These are phyloP conservation scores for Dissostichus mawsoni DNA, from an alignment of 2,113 vertebrate genomes.

Conservation along the genomic window DNA sequence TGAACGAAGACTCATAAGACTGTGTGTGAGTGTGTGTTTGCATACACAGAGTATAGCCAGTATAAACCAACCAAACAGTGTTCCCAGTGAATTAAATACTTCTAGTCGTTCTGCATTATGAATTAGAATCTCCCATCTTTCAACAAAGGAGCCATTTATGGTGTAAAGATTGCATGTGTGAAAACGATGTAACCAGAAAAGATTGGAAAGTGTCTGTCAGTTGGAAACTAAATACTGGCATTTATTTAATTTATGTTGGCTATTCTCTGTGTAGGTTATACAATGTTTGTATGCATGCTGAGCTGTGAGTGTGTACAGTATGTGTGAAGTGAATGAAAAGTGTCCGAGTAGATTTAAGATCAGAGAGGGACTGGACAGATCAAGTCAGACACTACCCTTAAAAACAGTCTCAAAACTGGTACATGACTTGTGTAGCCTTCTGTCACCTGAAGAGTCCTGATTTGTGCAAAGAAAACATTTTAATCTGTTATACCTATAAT, in stretches of 20 bases:
- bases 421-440: constrained; percentile 63
- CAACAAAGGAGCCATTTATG: constrained; percentile 19
- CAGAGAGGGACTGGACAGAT: constrained; percentile 52
- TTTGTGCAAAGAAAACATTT: constrained; percentile 59
- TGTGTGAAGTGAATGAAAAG: constrained; percentile 42
- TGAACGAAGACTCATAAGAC: constrained; percentile 96
- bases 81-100: constrained; percentile 14
- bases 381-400: constrained; percentile 54
- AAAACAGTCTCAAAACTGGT: constrained; percentile 56
- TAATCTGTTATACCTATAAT: constrained; percentile 69
- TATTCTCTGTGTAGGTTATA: constrained; percentile 45
- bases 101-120: constrained; percentile 2
- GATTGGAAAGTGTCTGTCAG: background rate
- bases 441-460: constrained; percentile 53
- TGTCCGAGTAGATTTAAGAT: constrained; percentile 43
- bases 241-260: constrained; percentile 40
- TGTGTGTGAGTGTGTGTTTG: constrained; percentile 25
- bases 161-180: constrained; percentile 1
- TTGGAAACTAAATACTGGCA: background rate
- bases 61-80: constrained; percentile 34
- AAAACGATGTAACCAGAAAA: background rate
- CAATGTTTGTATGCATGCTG: constrained; percentile 52
- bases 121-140: constrained; percentile 9
- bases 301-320: constrained; percentile 46
- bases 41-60: constrained; percentile 48